Evolutionary conservation across 2,113 vertebrate genomes (phyloP), one percentile per base, ranked within the genome.

Genomic region (Bucco capensis): DNA sequence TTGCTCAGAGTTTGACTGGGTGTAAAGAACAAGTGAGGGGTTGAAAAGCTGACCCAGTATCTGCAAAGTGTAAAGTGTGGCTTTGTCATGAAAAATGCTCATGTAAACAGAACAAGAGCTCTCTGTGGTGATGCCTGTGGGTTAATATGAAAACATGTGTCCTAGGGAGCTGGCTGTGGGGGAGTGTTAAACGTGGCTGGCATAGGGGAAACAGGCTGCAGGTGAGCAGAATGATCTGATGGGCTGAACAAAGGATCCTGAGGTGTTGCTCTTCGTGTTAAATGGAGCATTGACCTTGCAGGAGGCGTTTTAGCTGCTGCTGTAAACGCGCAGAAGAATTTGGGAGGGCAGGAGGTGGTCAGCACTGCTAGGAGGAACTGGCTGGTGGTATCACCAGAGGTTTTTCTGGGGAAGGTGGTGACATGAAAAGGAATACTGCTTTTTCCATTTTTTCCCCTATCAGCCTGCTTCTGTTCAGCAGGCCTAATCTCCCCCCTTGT

Each of bases 381-480:
- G 49, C 13, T 30, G 61, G 10, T 47, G 62, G 70, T 38, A 58
- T 19, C 10, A 0, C 23, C 2, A 4, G 2, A 37, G 35, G 40
- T 21, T 89, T 21, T 89, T 85, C 23, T 30, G 73, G n/a, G 30
- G 81, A 74, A 51, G 33, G n/a, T 14, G 9, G 22, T 4, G 10
- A 33, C 8, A 6, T 3, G 31, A 73, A 61, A 54, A 40, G 33
- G 14, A 1, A 9, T 5, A 3, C n/a, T 0, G 1, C 23, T 1
- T n/a, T n/a, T n/a, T n/a, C n/a, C n/a, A 1, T 14, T 56, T 37
- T 57, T 27, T 33, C 70, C 37, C 35, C 31, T n/a, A 3, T 31
- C n/a, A n/a, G n/a, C 16, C 33, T 40, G 47, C 12, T 51, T 57
- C 54, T 50, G 19, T 40, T 40, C 54, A 31, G 24, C 28, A 40